Percentiles rank a stretch among this genome's conserved stretches.
Evolutionary conservation across 2,797 vertebrate species (phyloP).

Genomic region (Vipera latastei): DNA sequence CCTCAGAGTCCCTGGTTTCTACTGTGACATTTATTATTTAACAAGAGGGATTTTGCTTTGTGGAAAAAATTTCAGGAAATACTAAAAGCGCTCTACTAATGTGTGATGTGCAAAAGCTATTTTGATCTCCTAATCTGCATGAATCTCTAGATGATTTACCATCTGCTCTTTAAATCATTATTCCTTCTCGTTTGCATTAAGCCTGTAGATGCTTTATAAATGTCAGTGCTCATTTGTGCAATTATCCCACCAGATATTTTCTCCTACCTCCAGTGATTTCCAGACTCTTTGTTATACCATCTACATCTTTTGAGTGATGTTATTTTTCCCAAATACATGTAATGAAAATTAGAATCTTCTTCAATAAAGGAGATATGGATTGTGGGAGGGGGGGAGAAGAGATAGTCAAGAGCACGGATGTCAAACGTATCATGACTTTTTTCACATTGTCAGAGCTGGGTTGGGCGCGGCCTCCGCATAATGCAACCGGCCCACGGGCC

Average conservation of each 20-base stretch:
- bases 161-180: slow-evolving; percentile 31
- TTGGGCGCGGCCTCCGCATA: too few species aligned
- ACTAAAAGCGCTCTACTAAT: slow-evolving; percentile 7
- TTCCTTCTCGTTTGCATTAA: slow-evolving; percentile 16
- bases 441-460: too few species aligned
- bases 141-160: slow-evolving; percentile 18
- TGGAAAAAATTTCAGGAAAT: neutral
- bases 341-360: neutral
- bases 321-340: neutral
- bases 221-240: slow-evolving; percentile 19
- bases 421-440: too few species aligned
- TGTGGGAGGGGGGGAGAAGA: neutral
- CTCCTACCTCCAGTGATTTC: neutral
- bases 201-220: slow-evolving; percentile 17
- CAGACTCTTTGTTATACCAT: neutral
- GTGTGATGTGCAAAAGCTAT: slow-evolving; percentile 17
- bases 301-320: neutral
- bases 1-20: neutral
- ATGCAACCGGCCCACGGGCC: too few species aligned
- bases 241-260: slow-evolving; percentile 17
- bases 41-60: neutral
- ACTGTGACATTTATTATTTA: neutral
- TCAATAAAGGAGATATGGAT: neutral
- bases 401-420: neutral
- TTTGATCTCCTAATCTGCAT: slow-evolving; percentile 19